Base-by-base conservation (phyloP, 2,888 invertebrate genomes). In the Eupithecia pulchellata region DNA sequence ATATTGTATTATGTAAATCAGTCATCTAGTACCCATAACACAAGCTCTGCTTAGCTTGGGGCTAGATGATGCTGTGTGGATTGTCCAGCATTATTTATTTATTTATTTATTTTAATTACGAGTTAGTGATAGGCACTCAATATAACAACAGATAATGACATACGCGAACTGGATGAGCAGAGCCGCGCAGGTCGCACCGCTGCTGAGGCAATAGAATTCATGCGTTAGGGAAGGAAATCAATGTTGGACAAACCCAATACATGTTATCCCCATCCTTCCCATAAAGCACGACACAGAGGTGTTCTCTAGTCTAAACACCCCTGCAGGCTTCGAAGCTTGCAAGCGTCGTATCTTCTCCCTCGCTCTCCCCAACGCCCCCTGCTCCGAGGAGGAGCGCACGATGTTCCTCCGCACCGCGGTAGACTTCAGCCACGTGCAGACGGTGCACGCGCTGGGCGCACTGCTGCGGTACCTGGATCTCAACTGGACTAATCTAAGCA, bases 361-460 rank as follows among this genome's bases (percentile, higher is more conserved):
- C 17, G 92, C 93, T 42, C 89, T 96, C 0, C 95, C 95, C 1
- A 86, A 90, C 74, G 96, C 95, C 79, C 96, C 95, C 0, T 77
- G 95, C 36, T 89, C 91, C 0, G 95, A 95, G 17, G 93, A 92
- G 14, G 96, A 96, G 73, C 94, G 95, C 64, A 87, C 90, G 3
- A 81, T 95, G 20, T 96, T 95, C 82, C 91, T 97, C 0, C 93
- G 95, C 67, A 96, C 96, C 0, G 86, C 95, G 0, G 83, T 97
- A 0, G 95, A 97, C 86, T 96, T 96, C 82, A 93, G 94, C 57
- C 95, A 95, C 74, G 94, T 92, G 8, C 92, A 95, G 66, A 96
- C 96, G 72, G 93, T 97, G 4, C 95, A 97, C 81, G 96, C 97
- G 0, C 85, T 96, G 4, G 98, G 97, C 5, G 96, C 96, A 0